phyloP scores from a whole-genome alignment of 2,113 vertebrate species.

The Hippocampus abdominalis region DNA sequence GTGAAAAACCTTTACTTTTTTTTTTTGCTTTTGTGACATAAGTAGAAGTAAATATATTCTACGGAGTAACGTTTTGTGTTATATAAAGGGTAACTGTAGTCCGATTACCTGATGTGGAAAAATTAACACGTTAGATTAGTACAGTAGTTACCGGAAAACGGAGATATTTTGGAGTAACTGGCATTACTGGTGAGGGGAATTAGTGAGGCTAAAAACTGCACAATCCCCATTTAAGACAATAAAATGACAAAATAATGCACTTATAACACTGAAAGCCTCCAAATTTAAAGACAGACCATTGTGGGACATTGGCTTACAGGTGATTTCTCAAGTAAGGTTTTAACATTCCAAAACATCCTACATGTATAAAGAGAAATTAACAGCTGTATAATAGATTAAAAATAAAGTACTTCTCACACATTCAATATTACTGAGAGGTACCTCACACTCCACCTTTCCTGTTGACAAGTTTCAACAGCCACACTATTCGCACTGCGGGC shows the following conservation, averaged over 20 bases:
- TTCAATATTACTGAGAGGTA: neutral
- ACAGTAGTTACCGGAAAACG: too few species aligned
- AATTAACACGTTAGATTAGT: too few species aligned
- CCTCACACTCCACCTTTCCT: neutral
- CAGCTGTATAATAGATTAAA: neutral
- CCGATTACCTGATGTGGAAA: too few species aligned
- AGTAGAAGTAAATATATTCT: too few species aligned
- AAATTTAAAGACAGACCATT: too few species aligned
- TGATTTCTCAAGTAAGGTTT: neutral
- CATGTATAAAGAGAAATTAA: neutral
- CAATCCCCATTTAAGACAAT: neutral
- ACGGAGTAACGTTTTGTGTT: too few species aligned
- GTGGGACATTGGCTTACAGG: too few species aligned
- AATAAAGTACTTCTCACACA: neutral
- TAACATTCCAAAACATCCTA: neutral
- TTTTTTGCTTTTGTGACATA: too few species aligned
- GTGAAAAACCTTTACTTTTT: too few species aligned
- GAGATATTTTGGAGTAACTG: too few species aligned
- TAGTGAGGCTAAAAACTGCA: neutral
- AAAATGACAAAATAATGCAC: conserved; percentile 10
- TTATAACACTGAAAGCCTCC: neutral
- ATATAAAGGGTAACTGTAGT: too few species aligned
- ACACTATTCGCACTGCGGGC: neutral
- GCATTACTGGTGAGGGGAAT: too few species aligned
- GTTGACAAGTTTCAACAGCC: neutral